phyloP scores from a whole-genome alignment of 2,888 invertebrate species.

The Escarpia spicata region DNA sequence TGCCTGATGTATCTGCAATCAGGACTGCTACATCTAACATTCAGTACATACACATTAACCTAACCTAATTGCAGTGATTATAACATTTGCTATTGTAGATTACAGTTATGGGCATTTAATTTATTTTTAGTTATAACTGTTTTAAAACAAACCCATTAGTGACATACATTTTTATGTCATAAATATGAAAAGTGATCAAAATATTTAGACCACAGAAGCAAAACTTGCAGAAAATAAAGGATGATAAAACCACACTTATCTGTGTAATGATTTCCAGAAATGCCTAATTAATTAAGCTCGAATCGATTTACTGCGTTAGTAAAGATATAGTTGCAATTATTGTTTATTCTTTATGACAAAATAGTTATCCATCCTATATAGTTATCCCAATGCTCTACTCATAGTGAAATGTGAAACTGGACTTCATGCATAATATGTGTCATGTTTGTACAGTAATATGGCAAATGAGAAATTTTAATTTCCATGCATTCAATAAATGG shows the following conservation, averaged over 20 bases:
- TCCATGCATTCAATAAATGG: background rate
- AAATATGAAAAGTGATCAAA: background rate
- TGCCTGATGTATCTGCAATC: background rate
- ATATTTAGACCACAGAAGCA: constrained; percentile 6
- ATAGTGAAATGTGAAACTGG: no score
- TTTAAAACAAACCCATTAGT: background rate
- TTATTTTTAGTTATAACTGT: background rate
- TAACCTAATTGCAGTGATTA: background rate
- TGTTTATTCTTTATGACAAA: background rate
- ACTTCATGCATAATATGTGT: no score
- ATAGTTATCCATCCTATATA: no score
- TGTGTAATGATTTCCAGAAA: background rate
- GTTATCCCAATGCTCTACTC: no score
- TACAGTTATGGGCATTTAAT: background rate
- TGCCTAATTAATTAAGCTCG: background rate
- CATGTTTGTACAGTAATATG: no score
- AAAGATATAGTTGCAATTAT: background rate
- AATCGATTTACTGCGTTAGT: background rate
- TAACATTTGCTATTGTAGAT: background rate
- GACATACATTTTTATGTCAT: background rate
- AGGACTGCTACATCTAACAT: background rate
- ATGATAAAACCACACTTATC: background rate
- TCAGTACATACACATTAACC: background rate
- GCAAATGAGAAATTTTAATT: no score
- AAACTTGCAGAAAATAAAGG: background rate